Evolutionary conservation across 2,888 invertebrate species (phyloP), one percentile per base, ranked within the genome.

Genomic region (Gymnoscelis rufifasciata): DNA sequence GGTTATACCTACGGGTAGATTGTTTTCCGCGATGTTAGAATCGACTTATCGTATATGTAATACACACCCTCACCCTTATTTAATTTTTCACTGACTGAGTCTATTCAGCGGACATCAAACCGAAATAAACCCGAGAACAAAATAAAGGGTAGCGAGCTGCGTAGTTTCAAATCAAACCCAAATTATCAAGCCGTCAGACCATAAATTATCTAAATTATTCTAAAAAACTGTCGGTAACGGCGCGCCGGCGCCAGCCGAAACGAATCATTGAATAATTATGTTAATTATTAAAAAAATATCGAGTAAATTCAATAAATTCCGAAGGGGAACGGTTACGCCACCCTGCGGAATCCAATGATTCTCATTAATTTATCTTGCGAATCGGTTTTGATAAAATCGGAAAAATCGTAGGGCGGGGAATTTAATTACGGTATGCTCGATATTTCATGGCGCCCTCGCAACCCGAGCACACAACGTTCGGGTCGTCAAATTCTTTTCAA

Each of bases 191-290:
- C 47, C 30, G n/a, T n/a, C 41, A 41, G 39, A 36, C 39, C 47
- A 54, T 54, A 49, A 56, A 51, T 49, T 44, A 31, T 38, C 36
- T 11, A 52, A 54, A 49, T 48, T 6, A 11, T 35, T 23, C 35
- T 11, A 47, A 57, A 53, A 50, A 48, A 55, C 43, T 49, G 53
- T 59, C 51, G 53, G 54, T 51, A 61, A 60, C 56, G 60, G 59
- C 54, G 54, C 51, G 61, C 60, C 56, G 60, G 59, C 54, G 62
- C 59, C 63, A 60, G 41, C 48, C 67, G 69, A 74, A 72, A 74
- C 74, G 79, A 70, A 59, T 70, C 78, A 78, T 81, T 80, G 77
- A 81, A 80, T 80, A 78, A 82, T 81, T 82, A 82, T 80, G 78
- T 70, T 81, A 80, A 80, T 80, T 75, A 68, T 57, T 61, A 56